Base-by-base conservation (phyloP, 2,797 vertebrate genomes). In the Clarias fuscus region DNA sequence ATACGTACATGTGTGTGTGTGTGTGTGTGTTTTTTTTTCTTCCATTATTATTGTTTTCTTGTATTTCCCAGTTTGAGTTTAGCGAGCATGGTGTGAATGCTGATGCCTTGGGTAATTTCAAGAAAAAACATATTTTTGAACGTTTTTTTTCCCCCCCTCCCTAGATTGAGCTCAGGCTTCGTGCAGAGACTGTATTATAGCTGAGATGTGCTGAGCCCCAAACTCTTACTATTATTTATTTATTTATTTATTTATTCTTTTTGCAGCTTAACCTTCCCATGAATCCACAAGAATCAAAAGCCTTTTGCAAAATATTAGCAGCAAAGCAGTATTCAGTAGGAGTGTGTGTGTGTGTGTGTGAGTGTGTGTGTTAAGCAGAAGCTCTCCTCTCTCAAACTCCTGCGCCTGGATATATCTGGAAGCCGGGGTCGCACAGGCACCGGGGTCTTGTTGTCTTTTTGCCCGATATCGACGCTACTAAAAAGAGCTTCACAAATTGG, bases 401-500 rank as follows among this genome's bases (percentile, higher is more conserved):
- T 70, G 22, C 40, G 61, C n/a, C 48, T 59, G 62, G 70, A 65
- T 84, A 81, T 80, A 88, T 87, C 61, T 24, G 80, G 64, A 70
- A 87, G 73, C 22, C 84, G 30, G 65, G 48, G 24, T 75, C 53
- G 20, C 48, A 67, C 27, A 70, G 89, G 85, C 86, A 53, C 56
- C 56, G 84, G 43, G 89, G 87, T 89, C 84, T 83, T 61, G 86
- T 87, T 90, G 88, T 85, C 85, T 87, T 87, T 87, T 86, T 88
- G 75, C 64, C 86, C 70, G 84, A 85, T 89, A 91, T 88, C 85
- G 86, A 88, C 78, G 86, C 83, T 86, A 90, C 89, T 90, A 90
- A 89, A 90, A 88, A 86, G 84, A 89, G 89, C 85, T 53, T 78
- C 56, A 78, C 84, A 91, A 88, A 89, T 91, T 89, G 85, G 86